Evolutionary conservation across 2,888 invertebrate genomes (phyloP), one percentile per base, ranked within the genome.

Genomic region (Brachynemurus nebulosus): DNA sequence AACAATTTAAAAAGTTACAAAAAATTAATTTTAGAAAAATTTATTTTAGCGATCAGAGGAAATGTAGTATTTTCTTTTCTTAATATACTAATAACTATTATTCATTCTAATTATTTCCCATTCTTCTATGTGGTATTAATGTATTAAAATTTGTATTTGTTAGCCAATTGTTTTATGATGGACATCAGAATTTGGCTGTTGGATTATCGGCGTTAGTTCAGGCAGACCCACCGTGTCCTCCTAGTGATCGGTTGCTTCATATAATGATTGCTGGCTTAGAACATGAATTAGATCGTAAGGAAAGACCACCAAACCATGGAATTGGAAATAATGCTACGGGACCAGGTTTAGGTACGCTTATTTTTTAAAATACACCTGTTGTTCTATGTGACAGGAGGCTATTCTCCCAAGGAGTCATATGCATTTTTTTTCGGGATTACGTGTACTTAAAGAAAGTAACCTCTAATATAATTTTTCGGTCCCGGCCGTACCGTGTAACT

Each of bases 101-200:
- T 40, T 33, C 47, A 45, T 41, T 21, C 14, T 40, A 36, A 42
- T 44, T 45, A 18, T 8, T 39, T 40, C 7, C 40, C 18, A 19
- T 30, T n/a, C 30, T 35, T 42, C 21, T 20, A 25, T 41, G 38
- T 54, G n/a, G n/a, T n/a, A n/a, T n/a, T n/a, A n/a, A n/a, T n/a
- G n/a, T n/a, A n/a, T n/a, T n/a, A n/a, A n/a, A n/a, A n/a, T n/a
- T n/a, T n/a, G n/a, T n/a, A 4, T 25, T 51, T 69, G 72, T 25
- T 62, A 98, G 98, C 57, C 98, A 98, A 64, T 69, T 99, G 42
- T 91, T 88, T 64, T 97, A 98, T 59, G 98, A 98, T 76, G 97
- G 97, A 0, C 84, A 92, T 62, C 91, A 93, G 61, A 79, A 81
- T n/a, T 70, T 96, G 40, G 97, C 95, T 0, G 80, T 89, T 1